Base-by-base conservation (phyloP, 2,888 invertebrate genomes). In the Ethmia dodecea region DNA sequence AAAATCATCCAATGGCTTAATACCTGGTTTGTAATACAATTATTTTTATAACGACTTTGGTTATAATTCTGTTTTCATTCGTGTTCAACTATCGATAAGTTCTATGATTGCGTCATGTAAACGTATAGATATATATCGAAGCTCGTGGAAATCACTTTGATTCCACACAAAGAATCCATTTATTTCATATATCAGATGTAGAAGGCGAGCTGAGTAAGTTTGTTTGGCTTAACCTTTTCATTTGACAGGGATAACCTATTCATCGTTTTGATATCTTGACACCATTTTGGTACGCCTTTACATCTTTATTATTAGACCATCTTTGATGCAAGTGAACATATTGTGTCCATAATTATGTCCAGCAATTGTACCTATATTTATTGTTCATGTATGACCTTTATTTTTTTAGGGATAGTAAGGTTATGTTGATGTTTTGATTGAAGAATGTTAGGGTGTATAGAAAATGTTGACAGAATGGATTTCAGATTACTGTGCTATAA, bases 361-460 rank as follows among this genome's bases (percentile, higher is more conserved):
- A n/a, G n/a, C n/a, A n/a, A n/a, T n/a, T n/a, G n/a, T n/a, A n/a
- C n/a, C n/a, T n/a, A n/a, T n/a, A n/a, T n/a, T n/a, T n/a, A n/a
- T n/a, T n/a, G n/a, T n/a, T n/a, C n/a, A n/a, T n/a, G n/a, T n/a
- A n/a, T n/a, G n/a, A n/a, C n/a, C n/a, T n/a, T n/a, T n/a, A n/a
- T n/a, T n/a, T n/a, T n/a, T n/a, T n/a, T 35, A 12, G 11, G 13
- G 13, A 15, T 33, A 31, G 48, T 76, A 72, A 84, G 84, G 86
- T 86, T 86, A 86, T 86, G 86, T 86, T 86, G 80, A 84, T 84
- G 86, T 86, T 86, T 83, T 84, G 81, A 56, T 80, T 70, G 52
- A 51, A 58, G 53, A 60, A 60, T 64, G 55, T 43, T 46, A 42
- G 45, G 49, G 45, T 43, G 39, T 50, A 41, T 54, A 52, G 38